phyloP scores from a whole-genome alignment of 2,888 invertebrate species.

The Idaea aversata region DNA sequence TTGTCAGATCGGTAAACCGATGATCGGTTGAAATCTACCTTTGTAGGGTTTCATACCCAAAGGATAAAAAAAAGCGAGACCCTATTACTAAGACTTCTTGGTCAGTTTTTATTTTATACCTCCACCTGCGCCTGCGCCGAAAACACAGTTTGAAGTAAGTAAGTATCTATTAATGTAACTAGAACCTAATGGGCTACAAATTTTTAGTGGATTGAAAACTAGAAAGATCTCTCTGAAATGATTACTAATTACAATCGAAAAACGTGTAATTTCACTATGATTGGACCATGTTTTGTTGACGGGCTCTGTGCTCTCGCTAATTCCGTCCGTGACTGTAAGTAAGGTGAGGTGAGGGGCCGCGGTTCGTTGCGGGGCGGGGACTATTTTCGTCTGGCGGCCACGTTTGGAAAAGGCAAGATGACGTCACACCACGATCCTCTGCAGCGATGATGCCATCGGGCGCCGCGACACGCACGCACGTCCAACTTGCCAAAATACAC shows the following conservation, averaged over 20 bases:
- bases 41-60: no score
- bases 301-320: conserved; percentile 58
- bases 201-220: background rate
- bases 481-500: conserved; percentile 76
- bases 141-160: background rate
- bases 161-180: background rate
- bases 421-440: conserved; percentile 70
- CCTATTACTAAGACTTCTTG: no score
- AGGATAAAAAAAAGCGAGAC: no score
- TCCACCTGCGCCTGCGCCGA: no score
- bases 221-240: background rate
- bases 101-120: no score
- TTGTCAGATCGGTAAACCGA: no score
- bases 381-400: conserved; percentile 80
- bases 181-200: background rate
- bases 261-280: background rate
- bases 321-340: conserved; percentile 68
- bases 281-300: conserved; percentile 28
- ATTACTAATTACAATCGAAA: background rate
- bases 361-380: conserved; percentile 67
- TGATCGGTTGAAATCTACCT: background rate
- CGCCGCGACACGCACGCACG: conserved; percentile 68
- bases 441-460: conserved; percentile 78
- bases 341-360: conserved; percentile 49
- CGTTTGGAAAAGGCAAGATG: conserved; percentile 79